Evolutionary conservation across 2,113 vertebrate genomes (phyloP), one percentile per base, ranked within the genome.

Genomic region (Okapia johnstoni): DNA sequence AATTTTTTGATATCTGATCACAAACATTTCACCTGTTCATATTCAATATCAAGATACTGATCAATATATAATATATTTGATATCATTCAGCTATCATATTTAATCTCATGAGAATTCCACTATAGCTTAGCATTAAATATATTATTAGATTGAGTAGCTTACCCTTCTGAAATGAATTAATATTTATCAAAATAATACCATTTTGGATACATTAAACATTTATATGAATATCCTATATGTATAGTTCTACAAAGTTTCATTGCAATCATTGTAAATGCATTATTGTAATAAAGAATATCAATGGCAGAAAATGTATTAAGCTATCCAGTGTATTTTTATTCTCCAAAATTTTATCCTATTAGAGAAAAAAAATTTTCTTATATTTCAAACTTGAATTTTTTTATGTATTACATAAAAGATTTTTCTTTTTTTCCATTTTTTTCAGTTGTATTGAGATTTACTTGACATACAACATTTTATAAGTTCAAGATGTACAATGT

Each of bases 71-170:
- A 28, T 73, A 96, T 98, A 92, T 96, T 87, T 88, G 54, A 28
- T 96, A 93, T 88, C 16, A 3, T 92, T 58, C 96, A 88, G 66
- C 58, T 96, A 79, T 84, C 30, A 55, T 58, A 79, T 85, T 84
- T 86, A 97, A 54, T 97, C 86, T 97, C 87, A 87, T 1, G 77
- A 98, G 90, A 94, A 79, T 97, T 96, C 83, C 80, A 48, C n/a
- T 96, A 21, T 95, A 97, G 90, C 70, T 98, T 73, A 97, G 23
- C 7, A 97, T 95, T 98, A 98, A 97, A 94, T 66, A 96, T 93
- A 96, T 60, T 88, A 88, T 97, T 97, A 97, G 90, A 97, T 95
- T 95, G 17, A 94, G 2, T 88, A 95, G 73, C 12, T 87, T 88
- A 80, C 40, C 19, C 16, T 85, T 90, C 21, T 96, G 61, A 96